Conservation (phyloP, 1,140 invertebrate genomes). For the Atta colombica region DNA sequence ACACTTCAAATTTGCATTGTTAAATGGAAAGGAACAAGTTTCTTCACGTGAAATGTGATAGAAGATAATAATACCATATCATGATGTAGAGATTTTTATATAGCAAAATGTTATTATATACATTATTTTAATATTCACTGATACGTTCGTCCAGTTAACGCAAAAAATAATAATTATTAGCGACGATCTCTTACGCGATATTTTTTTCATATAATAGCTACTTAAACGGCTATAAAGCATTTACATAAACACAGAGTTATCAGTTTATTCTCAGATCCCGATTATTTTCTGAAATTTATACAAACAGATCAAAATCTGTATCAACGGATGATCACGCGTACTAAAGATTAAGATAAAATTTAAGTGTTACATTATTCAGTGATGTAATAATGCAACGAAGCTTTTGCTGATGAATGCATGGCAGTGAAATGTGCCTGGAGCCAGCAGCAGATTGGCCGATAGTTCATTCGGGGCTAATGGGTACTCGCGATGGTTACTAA, state of each 20-base stretch:
- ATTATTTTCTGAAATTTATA: constrained; percentile 16
- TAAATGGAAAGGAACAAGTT: not conserved
- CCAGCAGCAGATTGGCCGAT: constrained; percentile 74
- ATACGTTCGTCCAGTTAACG: not conserved
- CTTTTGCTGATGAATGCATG: constrained; percentile 73
- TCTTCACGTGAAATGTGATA: not conserved
- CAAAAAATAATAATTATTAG: not conserved
- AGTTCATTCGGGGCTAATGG: constrained; percentile 79
- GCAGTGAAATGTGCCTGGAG: constrained; percentile 45
- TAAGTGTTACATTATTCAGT: not conserved
- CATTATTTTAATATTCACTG: not conserved
- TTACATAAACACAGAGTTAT: constrained; percentile 13
- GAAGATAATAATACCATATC: too few species aligned
- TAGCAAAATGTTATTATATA: not conserved
- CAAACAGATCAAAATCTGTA: not conserved
- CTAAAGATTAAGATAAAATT: constrained; percentile 2
- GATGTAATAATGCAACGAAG: constrained; percentile 7
- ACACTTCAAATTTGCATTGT: not conserved
- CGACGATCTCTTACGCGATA: not conserved
- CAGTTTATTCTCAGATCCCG: not conserved
- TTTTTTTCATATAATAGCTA: not conserved
- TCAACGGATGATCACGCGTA: not conserved
- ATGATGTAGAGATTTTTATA: not conserved
- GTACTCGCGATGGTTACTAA: constrained; percentile 82
- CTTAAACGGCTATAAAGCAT: not conserved